Conservation (phyloP, 1,140 invertebrate species). For the Schlechtendalia chinensis region DNA sequence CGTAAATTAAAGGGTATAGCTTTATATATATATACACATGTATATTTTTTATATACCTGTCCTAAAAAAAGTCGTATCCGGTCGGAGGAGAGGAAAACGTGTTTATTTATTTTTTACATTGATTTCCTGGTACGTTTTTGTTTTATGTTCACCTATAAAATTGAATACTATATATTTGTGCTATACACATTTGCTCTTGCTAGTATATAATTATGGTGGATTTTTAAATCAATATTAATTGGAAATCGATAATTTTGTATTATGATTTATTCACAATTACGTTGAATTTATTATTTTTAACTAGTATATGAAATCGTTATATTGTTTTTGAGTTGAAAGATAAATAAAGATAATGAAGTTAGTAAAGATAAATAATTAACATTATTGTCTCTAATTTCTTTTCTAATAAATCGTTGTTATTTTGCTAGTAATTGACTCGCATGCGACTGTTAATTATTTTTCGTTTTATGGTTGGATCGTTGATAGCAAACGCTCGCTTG, state of each 20-base stretch:
- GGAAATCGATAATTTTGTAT: too few relatives aligned
- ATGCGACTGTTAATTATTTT: background rate
- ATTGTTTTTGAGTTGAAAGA: too few relatives aligned
- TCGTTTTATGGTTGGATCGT: background rate
- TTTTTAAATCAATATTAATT: too few relatives aligned
- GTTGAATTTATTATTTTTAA: background rate
- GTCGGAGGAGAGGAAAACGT: background rate
- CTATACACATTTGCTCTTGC: background rate
- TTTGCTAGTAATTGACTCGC: too few relatives aligned
- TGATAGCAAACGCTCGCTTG: background rate
- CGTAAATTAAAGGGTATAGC: slow-evolving; percentile 22
- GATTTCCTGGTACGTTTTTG: slow-evolving; percentile 19
- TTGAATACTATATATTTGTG: background rate
- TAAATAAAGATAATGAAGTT: too few relatives aligned
- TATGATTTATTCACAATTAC: too few relatives aligned
- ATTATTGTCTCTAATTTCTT: too few relatives aligned
- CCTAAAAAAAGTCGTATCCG: background rate
- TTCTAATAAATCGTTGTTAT: too few relatives aligned
- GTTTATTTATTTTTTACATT: slow-evolving; percentile 1
- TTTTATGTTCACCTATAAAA: background rate
- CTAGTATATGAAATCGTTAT: background rate
- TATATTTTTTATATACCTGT: slow-evolving; percentile 35
- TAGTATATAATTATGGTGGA: too few relatives aligned
- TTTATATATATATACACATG: too few relatives aligned
- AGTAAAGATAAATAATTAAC: too few relatives aligned